Percentiles rank a stretch among this genome's conserved stretches.
These are phyloP conservation scores for Nemoura dubitans DNA, from an alignment of 2,888 invertebrate genomes.

Conservation along the genomic window DNA sequence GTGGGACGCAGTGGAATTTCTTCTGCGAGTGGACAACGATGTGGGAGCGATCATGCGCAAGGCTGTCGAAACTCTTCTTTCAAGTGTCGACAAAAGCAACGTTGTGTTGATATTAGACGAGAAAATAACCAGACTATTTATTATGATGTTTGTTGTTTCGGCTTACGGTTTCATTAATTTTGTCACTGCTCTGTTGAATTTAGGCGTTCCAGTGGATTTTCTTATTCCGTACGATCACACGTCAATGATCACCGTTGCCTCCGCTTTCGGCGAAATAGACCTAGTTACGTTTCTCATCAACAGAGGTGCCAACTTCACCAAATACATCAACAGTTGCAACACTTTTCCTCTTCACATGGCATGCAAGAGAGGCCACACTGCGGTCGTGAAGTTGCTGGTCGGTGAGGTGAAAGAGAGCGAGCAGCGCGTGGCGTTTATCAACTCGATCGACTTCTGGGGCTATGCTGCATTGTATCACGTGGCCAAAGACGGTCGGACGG, in stretches of 20 bases:
- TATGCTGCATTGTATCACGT: neutral
- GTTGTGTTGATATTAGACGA: neutral
- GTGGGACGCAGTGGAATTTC: conserved; percentile 2
- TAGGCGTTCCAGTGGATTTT: neutral
- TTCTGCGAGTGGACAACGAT: neutral
- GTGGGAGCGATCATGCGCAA: neutral
- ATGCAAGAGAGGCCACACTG: neutral
- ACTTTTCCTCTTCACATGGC: neutral
- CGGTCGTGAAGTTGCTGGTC: neutral
- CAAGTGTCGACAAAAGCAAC: neutral
- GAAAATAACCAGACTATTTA: neutral
- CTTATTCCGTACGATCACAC: neutral
- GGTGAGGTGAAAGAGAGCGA: neutral
- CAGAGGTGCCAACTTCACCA: neutral
- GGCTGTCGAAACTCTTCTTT: neutral
- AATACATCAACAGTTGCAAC: neutral
- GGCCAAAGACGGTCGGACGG: neutral
- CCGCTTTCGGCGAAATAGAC: neutral
- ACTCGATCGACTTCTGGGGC: neutral
- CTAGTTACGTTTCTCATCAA: neutral
- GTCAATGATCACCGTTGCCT: neutral
- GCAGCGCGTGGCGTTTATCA: neutral
- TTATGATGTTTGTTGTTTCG: neutral
- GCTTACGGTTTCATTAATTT: neutral
- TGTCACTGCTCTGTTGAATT: neutral